Evolutionary conservation across 2,888 invertebrate species (phyloP).

Genomic region (Meganola albula): DNA sequence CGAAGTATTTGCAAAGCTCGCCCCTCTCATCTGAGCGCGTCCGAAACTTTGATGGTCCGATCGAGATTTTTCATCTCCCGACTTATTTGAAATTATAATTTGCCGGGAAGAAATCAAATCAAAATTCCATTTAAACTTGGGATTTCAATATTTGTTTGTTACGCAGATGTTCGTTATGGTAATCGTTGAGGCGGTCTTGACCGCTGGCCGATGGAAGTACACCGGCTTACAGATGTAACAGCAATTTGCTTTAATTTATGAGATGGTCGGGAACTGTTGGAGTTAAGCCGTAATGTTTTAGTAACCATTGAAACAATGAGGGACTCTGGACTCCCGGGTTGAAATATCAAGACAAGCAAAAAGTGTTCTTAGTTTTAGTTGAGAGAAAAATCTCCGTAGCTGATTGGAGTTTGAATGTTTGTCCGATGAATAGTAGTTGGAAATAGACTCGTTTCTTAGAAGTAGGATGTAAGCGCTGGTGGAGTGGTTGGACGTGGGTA

Average conservation of each 20-base stretch:
- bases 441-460: too few relatives aligned
- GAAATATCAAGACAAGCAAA: too few relatives aligned
- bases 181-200: constrained; percentile 29
- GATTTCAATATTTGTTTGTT: constrained; percentile 69
- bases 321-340: too few relatives aligned
- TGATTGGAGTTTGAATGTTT: too few relatives aligned
- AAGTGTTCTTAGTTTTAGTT: too few relatives aligned
- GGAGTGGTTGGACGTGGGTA: too few relatives aligned
- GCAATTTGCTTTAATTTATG: constrained; percentile 12
- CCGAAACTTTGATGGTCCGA: constrained; percentile 67
- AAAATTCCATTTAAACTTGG: constrained; percentile 74
- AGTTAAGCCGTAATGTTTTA: too few relatives aligned
- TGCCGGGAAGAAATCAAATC: constrained; percentile 71
- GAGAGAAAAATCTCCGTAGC: too few relatives aligned
- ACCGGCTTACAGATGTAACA: constrained; percentile 1
- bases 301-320: too few relatives aligned
- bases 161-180: constrained; percentile 50
- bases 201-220: constrained; percentile 11
- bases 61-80: constrained; percentile 71
- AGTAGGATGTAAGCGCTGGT: too few relatives aligned
- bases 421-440: too few relatives aligned
- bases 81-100: constrained; percentile 75
- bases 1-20: constrained; percentile 39
- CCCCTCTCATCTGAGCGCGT: constrained; percentile 26
- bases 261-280: not conserved